phyloP scores from a whole-genome alignment of 92 coral and sea anemone species.

The Actinernus sp. region DNA sequence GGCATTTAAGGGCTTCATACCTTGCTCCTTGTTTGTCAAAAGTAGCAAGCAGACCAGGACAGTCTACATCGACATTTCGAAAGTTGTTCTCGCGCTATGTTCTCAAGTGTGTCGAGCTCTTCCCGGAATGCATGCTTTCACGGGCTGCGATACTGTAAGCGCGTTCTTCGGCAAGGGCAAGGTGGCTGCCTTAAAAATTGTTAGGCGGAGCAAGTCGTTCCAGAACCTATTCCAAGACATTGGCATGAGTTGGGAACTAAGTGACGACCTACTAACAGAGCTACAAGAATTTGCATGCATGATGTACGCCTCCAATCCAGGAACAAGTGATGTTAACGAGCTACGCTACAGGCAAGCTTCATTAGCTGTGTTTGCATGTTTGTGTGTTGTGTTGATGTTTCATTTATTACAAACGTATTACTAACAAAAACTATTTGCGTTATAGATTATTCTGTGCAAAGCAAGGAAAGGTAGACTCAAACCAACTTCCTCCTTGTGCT shows the following conservation, averaged over 20 bases:
- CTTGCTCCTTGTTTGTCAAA: conserved; percentile 42
- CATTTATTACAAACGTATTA: background rate
- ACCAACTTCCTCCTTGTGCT: conserved; percentile 42
- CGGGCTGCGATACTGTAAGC: conserved; percentile 74
- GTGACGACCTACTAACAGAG: conserved; percentile 14
- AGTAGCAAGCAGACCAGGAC: conserved; percentile 57
- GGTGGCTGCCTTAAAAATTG: conserved; percentile 27
- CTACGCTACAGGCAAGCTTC: conserved; percentile 36
- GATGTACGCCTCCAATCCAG: conserved; percentile 34
- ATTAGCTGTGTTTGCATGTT: no score
- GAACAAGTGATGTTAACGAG: conserved; percentile 35
- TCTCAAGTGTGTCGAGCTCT: conserved; percentile 37
- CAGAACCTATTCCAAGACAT: conserved; percentile 26
- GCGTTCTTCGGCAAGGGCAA: conserved; percentile 67
- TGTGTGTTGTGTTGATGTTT: no score
- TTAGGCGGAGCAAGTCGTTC: conserved; percentile 10
- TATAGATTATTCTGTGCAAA: conserved; percentile 33
- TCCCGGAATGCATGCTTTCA: conserved; percentile 66
- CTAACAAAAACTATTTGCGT: background rate
- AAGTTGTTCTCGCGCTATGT: conserved; percentile 47
- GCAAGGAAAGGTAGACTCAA: conserved; percentile 5
- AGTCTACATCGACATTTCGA: conserved; percentile 39
- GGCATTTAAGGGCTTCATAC: conserved; percentile 24
- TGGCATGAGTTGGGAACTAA: conserved; percentile 37
- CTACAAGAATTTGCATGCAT: conserved; percentile 35